A percentile compares a stretch with the other conserved stretches of the same genome.
Evolutionary conservation across 1,140 invertebrate genomes (phyloP).

Genomic region (Epicauta chinensis): DNA sequence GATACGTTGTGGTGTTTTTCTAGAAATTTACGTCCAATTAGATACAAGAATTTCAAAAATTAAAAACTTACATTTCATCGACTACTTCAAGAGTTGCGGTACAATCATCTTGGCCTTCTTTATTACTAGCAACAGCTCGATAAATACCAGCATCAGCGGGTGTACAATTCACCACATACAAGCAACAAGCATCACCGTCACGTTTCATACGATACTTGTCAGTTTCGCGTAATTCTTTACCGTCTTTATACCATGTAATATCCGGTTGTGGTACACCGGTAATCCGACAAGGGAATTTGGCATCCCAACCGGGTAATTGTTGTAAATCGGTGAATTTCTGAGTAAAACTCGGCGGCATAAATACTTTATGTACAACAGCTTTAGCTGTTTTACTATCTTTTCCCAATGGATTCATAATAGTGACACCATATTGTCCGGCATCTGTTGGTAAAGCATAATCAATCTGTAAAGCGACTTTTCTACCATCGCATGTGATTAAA

Average conservation of each 20-base stretch:
- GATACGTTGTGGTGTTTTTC: constrained; percentile 64
- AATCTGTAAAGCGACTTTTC: constrained; percentile 72
- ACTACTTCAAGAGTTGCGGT: constrained; percentile 68
- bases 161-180: constrained; percentile 65
- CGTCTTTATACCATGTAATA: constrained; percentile 78
- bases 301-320: constrained; percentile 70
- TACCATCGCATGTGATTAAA: constrained; percentile 72
- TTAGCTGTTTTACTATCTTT: constrained; percentile 61
- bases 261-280: constrained; percentile 83
- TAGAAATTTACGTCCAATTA: constrained; percentile 33
- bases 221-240: constrained; percentile 55
- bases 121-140: constrained; percentile 71
- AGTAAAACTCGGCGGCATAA: constrained; percentile 71
- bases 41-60: not conserved
- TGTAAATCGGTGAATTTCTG: constrained; percentile 80
- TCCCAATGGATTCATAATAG: constrained; percentile 68
- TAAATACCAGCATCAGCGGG: constrained; percentile 67
- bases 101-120: constrained; percentile 71
- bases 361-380: constrained; percentile 71
- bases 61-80: constrained; percentile 71
- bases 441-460: constrained; percentile 63
- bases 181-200: constrained; percentile 70
- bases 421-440: constrained; percentile 70
- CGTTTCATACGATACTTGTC: constrained; percentile 72
- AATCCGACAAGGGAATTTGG: constrained; percentile 75